phyloP scores from a whole-genome alignment of 2,113 vertebrate species.

The Mormyrus iriodes region DNA sequence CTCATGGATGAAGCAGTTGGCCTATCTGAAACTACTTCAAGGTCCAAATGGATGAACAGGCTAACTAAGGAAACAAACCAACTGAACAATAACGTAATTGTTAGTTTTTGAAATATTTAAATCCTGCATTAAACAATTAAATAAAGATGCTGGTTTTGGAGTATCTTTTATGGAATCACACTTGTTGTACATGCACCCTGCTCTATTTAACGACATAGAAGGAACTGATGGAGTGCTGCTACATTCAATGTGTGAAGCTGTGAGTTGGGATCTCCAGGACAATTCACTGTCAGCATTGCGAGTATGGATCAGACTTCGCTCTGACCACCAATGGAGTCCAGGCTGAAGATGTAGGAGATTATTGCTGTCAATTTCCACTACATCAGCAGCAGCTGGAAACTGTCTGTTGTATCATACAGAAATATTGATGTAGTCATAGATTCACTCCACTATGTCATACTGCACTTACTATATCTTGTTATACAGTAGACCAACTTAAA shows the following conservation, averaged over 20 bases:
- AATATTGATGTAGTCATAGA: background rate
- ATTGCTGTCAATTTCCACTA: too few species aligned
- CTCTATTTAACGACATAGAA: background rate
- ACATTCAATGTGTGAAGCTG: background rate
- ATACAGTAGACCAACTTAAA: background rate
- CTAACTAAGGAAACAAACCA: background rate
- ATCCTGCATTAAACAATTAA: background rate
- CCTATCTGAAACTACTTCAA: too few species aligned
- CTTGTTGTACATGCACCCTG: background rate
- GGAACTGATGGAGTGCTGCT: background rate
- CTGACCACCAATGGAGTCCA: too few species aligned
- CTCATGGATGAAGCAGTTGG: too few species aligned
- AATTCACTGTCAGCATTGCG: too few species aligned
- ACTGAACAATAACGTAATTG: background rate
- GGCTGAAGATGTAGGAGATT: too few species aligned
- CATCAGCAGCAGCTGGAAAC: background rate
- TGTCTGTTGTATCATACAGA: background rate
- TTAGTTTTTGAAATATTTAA: background rate
- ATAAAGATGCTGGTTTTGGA: background rate
- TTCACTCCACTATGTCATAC: too few species aligned
- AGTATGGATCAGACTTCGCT: too few species aligned
- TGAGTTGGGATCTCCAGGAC: too few species aligned
- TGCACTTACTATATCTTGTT: background rate
- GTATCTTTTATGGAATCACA: background rate
- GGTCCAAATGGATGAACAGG: background rate